These are phyloP conservation scores for Whitmania pigra DNA, from an alignment of 1,140 invertebrate genomes.

Conservation along the genomic window DNA sequence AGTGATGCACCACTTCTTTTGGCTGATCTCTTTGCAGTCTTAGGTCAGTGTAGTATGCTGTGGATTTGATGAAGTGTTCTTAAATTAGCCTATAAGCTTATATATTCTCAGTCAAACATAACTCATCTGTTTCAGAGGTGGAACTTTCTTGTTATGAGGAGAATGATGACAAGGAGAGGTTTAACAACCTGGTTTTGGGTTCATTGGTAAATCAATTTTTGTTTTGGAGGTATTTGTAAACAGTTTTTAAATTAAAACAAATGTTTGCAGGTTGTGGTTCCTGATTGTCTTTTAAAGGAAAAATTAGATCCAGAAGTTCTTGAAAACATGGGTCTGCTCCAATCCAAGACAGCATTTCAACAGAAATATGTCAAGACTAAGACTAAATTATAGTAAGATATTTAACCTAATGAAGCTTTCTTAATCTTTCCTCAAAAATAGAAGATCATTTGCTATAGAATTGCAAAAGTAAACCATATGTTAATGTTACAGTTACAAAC, in stretches of 20 bases:
- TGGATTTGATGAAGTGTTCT: constrained; percentile 3
- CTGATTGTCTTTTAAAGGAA: constrained; percentile 75
- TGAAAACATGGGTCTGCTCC: constrained; percentile 78
- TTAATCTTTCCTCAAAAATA: background rate
- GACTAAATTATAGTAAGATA: constrained; percentile 88
- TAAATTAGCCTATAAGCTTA: background rate
- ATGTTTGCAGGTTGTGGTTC: constrained; percentile 47
- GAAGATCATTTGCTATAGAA: background rate
- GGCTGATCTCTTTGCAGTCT: constrained; percentile 36
- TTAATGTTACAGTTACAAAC: constrained; percentile 77
- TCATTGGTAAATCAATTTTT: constrained; percentile 45
- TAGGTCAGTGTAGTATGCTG: constrained; percentile 31
- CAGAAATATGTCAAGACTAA: constrained; percentile 95
- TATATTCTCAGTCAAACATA: background rate
- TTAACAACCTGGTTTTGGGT: constrained; percentile 63
- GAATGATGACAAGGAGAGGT: constrained; percentile 51
- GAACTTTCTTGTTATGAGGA: constrained; percentile 52
- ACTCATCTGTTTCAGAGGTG: constrained; percentile 47
- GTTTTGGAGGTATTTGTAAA: no score
- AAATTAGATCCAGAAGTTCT: constrained; percentile 81
- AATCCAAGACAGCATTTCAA: constrained; percentile 72
- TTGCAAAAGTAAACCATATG: constrained; percentile 26
- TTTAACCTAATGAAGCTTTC: background rate
- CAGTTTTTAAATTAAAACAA: no score
- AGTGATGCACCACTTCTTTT: constrained; percentile 35